Evolutionary conservation across 2,888 invertebrate species (phyloP), one percentile per base, ranked within the genome.

Genomic region (Brenthis hecate): DNA sequence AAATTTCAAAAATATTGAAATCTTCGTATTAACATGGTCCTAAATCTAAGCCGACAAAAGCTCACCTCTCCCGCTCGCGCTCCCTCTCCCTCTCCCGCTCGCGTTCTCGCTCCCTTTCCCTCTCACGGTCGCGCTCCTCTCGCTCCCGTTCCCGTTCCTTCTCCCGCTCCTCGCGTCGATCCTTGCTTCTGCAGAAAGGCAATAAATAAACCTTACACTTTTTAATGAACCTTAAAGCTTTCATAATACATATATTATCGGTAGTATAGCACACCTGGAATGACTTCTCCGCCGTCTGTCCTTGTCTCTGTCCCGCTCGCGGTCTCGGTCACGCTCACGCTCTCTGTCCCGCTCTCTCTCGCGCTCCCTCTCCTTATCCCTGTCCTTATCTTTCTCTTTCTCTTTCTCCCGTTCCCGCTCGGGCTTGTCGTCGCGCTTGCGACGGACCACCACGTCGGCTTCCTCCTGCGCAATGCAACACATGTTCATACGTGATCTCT

Each of bases 401-500:
- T 80, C 92, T 2, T 92, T 81, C 54, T 88, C 90, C 6, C 79
- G 69, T 61, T 80, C 60, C 8, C 62, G 62, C 16, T 62, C 62
- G 43, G 62, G 62, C 62, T 62, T 83, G 73, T 77, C 74, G 78
- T 87, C 85, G 61, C 92, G 88, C 91, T 94, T 93, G 77, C 93
- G 86, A 3, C 92, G 86, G 80, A 90, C 89, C 77, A 93, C 88
- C 76, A 94, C 94, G 73, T 95, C 95, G 72, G 95, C 95, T 83
- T 95, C 95, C 84, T 96, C 95, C 94, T 96, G 96, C 87, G 75
- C 78, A 80, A 80, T 81, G 70, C 48, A 53, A 14, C 56, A 53
- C 67, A 28, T 50, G 55, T 58, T 28, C 53, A 47, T 77, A 69
- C n/a, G n/a, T 3, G 43, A 16, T 19, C 14, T n/a, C 51, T n/a